Evolutionary conservation across 2,113 vertebrate genomes (phyloP), one percentile per base, ranked within the genome.

Genomic region (Erythrocercus mccallii): DNA sequence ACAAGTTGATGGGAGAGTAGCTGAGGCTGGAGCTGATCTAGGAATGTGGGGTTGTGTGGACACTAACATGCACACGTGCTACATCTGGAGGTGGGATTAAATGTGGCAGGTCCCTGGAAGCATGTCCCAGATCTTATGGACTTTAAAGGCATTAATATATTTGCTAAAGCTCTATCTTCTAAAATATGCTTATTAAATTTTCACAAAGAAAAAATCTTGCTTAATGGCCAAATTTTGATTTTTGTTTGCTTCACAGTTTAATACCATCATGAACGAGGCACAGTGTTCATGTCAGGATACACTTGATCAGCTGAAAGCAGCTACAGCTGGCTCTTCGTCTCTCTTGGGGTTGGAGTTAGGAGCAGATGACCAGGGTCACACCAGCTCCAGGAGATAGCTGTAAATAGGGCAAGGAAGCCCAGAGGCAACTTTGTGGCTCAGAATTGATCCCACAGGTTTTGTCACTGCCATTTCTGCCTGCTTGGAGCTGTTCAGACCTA

Each of bases 61-160:
- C n/a, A 64, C 20, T 28, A 51, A 37, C 7, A 15, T 5, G 24
- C 57, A 14, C 0, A 1, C 15, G 11, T 65, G 54, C 25, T 50
- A 3, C 17, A 0, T 23, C 15, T 5, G 3, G 20, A 22, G 45
- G 33, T 56, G 37, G 12, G 9, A 88, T 56, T 24, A 31, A 72
- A 64, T 0, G 1, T 33, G 30, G 8, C 24, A 51, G 16, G 8
- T 30, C 9, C 40, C 23, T 30, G 25, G 13, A 17, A 64, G 7
- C 11, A 38, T 0, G 1, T 9, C 23, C 31, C 3, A 6, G 7
- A 15, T 28, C 16, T 64, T 76, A 37, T 9, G 22, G 18, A 9
- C 24, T 48, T 33, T 57, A 78, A 57, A 61, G 31, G 3, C 19
- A 31, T 79, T 47, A 30, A 37, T 1, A 28, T 14, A 4, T 12